Percentiles rank a stretch among this genome's conserved stretches.
These are phyloP conservation scores for Trisateles emortualis DNA, from an alignment of 2,888 invertebrate genomes.

Conservation along the genomic window DNA sequence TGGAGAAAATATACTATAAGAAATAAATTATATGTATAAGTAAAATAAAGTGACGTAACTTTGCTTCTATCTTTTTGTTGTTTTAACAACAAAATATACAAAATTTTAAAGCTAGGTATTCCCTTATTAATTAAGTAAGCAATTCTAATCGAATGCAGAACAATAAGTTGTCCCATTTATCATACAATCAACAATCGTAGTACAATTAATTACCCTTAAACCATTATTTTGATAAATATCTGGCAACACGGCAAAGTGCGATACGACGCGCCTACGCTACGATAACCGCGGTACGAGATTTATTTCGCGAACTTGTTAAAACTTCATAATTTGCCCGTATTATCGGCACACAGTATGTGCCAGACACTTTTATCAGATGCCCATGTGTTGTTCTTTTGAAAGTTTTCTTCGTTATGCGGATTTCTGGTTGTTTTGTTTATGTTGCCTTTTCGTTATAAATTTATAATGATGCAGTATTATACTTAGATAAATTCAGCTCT, in stretches of 20 bases:
- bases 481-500: neutral
- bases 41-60: neutral
- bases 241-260: constrained; percentile 62
- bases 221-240: constrained; percentile 34
- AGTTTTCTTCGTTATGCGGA: constrained; percentile 16
- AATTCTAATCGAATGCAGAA: neutral
- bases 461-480: neutral
- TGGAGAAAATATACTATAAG: constrained; percentile 30
- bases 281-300: constrained; percentile 81
- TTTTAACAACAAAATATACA: neutral
- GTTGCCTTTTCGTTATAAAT: neutral
- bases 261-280: constrained; percentile 58
- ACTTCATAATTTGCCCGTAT: constrained; percentile 81
- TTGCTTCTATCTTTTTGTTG: neutral
- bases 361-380: constrained; percentile 55
- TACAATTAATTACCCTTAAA: constrained; percentile 43
- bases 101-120: neutral
- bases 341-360: constrained; percentile 73
- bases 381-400: constrained; percentile 49
- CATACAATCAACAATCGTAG: constrained; percentile 16
- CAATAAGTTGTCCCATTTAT: constrained; percentile 19
- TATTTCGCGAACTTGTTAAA: constrained; percentile 82
- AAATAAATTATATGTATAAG: constrained; percentile 3
- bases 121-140: no score
- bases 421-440: constrained; percentile 23